Evolutionary conservation across 2,797 vertebrate genomes (phyloP).

Genomic region (Dendrocincla fuliginosa): DNA sequence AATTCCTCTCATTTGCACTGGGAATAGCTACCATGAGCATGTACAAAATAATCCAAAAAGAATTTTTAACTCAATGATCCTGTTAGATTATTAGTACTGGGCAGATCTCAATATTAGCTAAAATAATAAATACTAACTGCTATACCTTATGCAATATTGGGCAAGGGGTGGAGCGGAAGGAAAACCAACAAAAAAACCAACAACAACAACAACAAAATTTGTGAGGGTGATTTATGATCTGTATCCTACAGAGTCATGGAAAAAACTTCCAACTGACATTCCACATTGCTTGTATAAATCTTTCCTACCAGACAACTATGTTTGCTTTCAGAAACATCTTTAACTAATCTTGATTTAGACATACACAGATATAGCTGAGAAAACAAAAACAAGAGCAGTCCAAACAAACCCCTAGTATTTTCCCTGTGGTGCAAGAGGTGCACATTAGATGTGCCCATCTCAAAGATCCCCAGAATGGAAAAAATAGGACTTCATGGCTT

Average conservation of each 20-base stretch:
- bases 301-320: neutral
- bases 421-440: neutral
- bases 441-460: neutral
- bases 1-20: neutral
- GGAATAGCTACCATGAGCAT: neutral
- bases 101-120: neutral
- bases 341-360: neutral
- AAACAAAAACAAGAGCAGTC: neutral
- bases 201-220: neutral
- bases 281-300: neutral
- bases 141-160: neutral
- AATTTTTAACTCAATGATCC: neutral
- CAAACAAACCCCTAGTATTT: neutral
- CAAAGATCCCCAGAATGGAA: neutral
- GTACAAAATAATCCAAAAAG: neutral
- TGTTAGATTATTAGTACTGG: neutral
- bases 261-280: neutral
- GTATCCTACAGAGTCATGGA: neutral
- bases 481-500: neutral
- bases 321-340: neutral
- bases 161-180: fast-evolving
- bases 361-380: neutral
- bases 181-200: too few relatives aligned
- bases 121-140: neutral
- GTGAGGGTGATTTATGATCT: neutral